Base-by-base conservation (phyloP, 1,140 invertebrate species). In the Drosophila yakuba region DNA sequence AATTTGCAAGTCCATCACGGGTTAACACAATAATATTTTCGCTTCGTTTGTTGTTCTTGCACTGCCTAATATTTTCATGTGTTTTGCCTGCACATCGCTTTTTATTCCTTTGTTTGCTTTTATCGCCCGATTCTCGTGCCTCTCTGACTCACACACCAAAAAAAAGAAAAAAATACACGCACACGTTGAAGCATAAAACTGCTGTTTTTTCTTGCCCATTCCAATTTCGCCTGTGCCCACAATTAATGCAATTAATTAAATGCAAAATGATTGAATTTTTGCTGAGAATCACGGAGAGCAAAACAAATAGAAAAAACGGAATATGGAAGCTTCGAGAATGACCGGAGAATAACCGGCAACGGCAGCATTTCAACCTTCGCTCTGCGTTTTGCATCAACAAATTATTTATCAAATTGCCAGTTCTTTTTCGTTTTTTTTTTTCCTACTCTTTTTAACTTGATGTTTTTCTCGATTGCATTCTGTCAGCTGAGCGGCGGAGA, bases 41-140 rank as follows among this genome's bases (percentile, higher is more conserved):
- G 56, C 47, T 39, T 64, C 7, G 25, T 4, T 43, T 39, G 32
- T 75, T 74, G 41, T 54, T 81, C 63, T 81, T 60, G 60, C 63
- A 50, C 54, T 74, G 58, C 43, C 77, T 75, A 67, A 72, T 74
- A 74, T 83, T 86, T 52, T 77, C 59, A 55, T 67, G 63, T 62
- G 57, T 79, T 85, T 47, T 66, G 80, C 41, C 63, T 77, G 59
- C 61, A 64, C 78, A 78, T 74, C 58, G 71, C 48, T 47, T 25
- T 88, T 88, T 88, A 71, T 88, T 83, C 52, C 67, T 76, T 88
- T 88, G 76, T 89, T 89, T 86, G 84, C 83, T 89, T 86, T 89
- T 83, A 77, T 86, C 84, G 80, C 66, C 43, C 23, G 23, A 67
- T 86, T 86, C 64, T 57, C 72, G 54, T 44, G 43, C 59, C 68